phyloP scores from a whole-genome alignment of 2,888 invertebrate species.

The Hirtodrosophila histrioides region DNA sequence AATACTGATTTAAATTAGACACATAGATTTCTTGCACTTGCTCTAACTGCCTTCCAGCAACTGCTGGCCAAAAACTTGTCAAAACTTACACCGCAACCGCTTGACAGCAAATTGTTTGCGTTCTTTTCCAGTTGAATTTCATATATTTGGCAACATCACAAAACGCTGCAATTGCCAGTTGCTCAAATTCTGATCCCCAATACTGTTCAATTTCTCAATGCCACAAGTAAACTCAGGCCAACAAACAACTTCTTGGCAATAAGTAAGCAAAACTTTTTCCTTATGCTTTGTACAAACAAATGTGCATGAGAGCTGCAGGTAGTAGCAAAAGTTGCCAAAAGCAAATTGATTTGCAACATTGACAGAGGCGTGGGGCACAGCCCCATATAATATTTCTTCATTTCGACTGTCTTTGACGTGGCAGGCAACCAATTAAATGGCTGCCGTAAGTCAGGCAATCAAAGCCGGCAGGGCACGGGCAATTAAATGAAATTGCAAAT shows the following conservation, averaged over 20 bases:
- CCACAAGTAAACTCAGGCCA: slow-evolving; percentile 35
- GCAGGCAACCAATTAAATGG: slow-evolving; percentile 67
- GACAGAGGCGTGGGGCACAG: slow-evolving; percentile 7
- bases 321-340: slow-evolving; percentile 61
- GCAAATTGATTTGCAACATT: slow-evolving; percentile 72
- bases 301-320: slow-evolving; percentile 45
- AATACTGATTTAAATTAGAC: slow-evolving; percentile 17
- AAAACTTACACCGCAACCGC: slow-evolving; percentile 58
- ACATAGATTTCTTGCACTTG: slow-evolving; percentile 3
- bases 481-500: slow-evolving; percentile 68
- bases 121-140: slow-evolving; percentile 30
- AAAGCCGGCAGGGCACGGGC: slow-evolving; percentile 45
- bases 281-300: slow-evolving; percentile 68
- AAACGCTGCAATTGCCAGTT: slow-evolving; percentile 45
- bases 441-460: slow-evolving; percentile 71
- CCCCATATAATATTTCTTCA: slow-evolving; percentile 62
- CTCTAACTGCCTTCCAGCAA: slow-evolving; percentile 1
- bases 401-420: slow-evolving; percentile 71
- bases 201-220: slow-evolving; percentile 12
- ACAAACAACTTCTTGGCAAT: slow-evolving; percentile 60
- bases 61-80: slow-evolving; percentile 24
- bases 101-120: slow-evolving; percentile 59
- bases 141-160: slow-evolving; percentile 43
- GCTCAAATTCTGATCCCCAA: slow-evolving; percentile 23
- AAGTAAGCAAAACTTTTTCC: slow-evolving; percentile 68